phyloP scores from a whole-genome alignment of 2,797 vertebrate species.

The Crocidura indochinensis region DNA sequence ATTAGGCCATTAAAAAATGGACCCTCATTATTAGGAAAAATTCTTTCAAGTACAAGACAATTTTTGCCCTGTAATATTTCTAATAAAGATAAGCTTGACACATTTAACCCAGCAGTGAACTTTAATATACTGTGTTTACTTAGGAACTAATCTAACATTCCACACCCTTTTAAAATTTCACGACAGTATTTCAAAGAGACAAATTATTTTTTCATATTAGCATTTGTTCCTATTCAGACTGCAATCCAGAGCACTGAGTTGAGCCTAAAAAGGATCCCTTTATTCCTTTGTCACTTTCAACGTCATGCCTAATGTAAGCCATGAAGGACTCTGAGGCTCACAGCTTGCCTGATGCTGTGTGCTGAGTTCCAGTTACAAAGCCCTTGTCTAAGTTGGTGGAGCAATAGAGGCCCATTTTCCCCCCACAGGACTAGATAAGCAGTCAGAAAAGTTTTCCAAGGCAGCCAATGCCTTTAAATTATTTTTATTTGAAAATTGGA shows the following conservation, averaged over 20 bases:
- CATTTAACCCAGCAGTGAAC: not conserved
- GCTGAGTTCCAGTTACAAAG: not conserved
- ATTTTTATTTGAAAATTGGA: conserved; percentile 3
- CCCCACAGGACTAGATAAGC: not conserved
- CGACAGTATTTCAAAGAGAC: not conserved
- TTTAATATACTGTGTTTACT: not conserved
- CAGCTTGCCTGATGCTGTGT: not conserved
- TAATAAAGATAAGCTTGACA: not conserved
- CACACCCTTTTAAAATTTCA: conserved; percentile 25
- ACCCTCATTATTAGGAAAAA: conserved; percentile 21
- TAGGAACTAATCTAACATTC: conserved; percentile 1
- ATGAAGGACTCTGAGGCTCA: not conserved
- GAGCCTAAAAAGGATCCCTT: not conserved
- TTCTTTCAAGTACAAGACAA: conserved; percentile 9
- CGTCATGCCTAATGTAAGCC: not conserved
- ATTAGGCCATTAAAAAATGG: conserved; percentile 35
- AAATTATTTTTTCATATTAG: not conserved
- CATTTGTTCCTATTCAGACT: not conserved
- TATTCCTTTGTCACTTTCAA: not conserved
- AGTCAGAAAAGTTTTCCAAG: not conserved
- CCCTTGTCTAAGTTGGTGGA: not conserved
- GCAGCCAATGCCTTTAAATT: not conserved
- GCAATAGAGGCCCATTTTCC: not conserved
- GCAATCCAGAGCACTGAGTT: conserved; percentile 10
- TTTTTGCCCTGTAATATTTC: not conserved